These are phyloP conservation scores for Philotrypesis tridentata DNA, from an alignment of 1,140 invertebrate genomes.

Conservation along the genomic window DNA sequence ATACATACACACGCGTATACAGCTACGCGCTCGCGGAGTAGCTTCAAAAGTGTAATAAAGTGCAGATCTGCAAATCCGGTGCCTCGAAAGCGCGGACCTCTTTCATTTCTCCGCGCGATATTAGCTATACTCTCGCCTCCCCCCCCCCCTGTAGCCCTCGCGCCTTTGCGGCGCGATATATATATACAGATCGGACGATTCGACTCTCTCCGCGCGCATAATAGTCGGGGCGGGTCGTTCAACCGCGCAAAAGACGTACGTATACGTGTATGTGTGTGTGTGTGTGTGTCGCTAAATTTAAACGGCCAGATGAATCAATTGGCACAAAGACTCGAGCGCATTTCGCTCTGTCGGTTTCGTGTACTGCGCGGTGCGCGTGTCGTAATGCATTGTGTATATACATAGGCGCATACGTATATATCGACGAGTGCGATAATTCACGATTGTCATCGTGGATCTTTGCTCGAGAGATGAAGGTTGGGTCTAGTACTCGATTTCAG, in stretches of 20 bases:
- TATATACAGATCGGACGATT: too few relatives aligned
- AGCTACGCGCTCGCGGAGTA: too few relatives aligned
- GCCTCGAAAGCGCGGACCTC: not conserved
- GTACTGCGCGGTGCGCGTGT: too few relatives aligned
- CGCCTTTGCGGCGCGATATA: too few relatives aligned
- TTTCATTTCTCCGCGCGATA: not conserved
- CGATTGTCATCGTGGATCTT: not conserved
- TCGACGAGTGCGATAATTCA: not conserved
- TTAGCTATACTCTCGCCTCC: too few relatives aligned
- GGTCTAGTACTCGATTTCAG: too few relatives aligned
- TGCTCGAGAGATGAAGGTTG: too few relatives aligned
- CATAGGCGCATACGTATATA: too few relatives aligned
- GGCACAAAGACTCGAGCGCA: slow-evolving; percentile 11
- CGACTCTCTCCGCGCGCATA: not conserved
- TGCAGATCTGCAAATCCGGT: not conserved
- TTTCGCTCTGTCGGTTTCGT: not conserved
- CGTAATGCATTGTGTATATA: too few relatives aligned
- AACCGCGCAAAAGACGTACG: not conserved
- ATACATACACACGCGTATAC: too few relatives aligned
- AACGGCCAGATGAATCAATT: slow-evolving; percentile 8
- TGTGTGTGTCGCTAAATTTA: slow-evolving; percentile 10
- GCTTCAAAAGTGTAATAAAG: slow-evolving; percentile 2
- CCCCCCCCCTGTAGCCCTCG: too few relatives aligned
- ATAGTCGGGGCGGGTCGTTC: not conserved
- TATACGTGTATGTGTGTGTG: too few relatives aligned